Conservation (phyloP, 2,797 vertebrate genomes). For the Squalus acanthias region DNA sequence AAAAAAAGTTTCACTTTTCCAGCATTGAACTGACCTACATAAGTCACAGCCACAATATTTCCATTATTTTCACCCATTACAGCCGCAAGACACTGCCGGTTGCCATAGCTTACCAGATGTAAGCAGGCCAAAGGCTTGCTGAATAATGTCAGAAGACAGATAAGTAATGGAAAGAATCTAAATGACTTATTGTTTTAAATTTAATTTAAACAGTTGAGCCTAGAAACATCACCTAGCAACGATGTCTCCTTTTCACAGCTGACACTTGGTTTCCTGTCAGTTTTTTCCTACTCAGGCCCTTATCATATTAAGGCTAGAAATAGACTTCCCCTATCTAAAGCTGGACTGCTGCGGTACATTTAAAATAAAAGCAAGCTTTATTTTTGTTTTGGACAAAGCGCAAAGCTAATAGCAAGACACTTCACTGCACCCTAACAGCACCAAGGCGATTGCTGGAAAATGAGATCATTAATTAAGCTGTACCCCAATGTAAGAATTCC, state of each 20-base stretch:
- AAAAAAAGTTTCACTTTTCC: background rate
- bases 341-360: background rate
- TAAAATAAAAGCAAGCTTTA: background rate
- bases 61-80: background rate
- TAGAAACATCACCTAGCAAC: background rate
- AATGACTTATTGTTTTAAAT: constrained; percentile 1
- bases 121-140: background rate
- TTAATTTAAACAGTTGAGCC: background rate
- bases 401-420: background rate
- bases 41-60: background rate
- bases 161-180: background rate
- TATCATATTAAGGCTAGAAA: constrained; percentile 14
- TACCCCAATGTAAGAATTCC: background rate
- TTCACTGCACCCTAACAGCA: background rate
- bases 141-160: background rate
- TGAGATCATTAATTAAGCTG: constrained; percentile 10
- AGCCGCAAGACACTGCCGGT: background rate
- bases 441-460: constrained; percentile 8
- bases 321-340: constrained; percentile 15
- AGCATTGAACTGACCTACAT: background rate
- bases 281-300: constrained; percentile 5
- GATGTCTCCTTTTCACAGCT: background rate
- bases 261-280: constrained; percentile 33
- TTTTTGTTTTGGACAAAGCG: background rate
- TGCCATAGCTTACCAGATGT: background rate